Evolutionary conservation across 1,140 invertebrate species (phyloP), one percentile per base, ranked within the genome.

Genomic region (Aricia agestis): DNA sequence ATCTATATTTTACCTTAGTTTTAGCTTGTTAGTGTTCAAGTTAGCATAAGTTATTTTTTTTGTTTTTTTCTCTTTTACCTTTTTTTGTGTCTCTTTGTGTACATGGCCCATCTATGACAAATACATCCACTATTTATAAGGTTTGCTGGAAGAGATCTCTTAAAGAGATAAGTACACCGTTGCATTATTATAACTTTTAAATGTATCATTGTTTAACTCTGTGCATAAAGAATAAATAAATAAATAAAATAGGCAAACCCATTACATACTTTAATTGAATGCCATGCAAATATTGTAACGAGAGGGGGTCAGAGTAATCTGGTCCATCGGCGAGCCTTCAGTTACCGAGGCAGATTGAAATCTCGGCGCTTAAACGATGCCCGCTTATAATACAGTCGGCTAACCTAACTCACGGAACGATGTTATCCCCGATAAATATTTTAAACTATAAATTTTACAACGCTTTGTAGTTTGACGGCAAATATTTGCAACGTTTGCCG

Each of bases 261-360:
- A 52, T 52, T 52, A 52, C 13, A 52, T 52, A 52, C 11, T 52
- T 52, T 52, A 52, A 52, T 52, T 52, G 59, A 63, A 63, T 19
- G 19, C 59, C 59, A 25, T 19, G 19, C 59, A 63, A 63, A 63
- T 63, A 63, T 63, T 63, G 19, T 63, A 63, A 63, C 59, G 18
- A 19, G 59, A 19, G 9, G 59, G 25, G 59, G 59, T 63, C 59
- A 25, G 19, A 18, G 59, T 63, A 19, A 63, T 63, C 59, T 19
- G 59, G 59, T 63, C 59, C 5, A 19, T 25, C 18, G 59, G 18
- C 59, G 59, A 19, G 59, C 59, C 59, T 63, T 63, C 19, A 63
- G 59, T 25, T 63, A 63, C 31, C 59, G 18, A 63, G 59, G 59
- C 59, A 63, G 59, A 63, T 63, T 63, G 59, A 63, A 63, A 63